phyloP scores from a whole-genome alignment of 2,113 vertebrate species.

The cattle (Bos taurus) region ARS-UCD2.0 NC_037348.1:62302001-62302500 shows the following conservation, averaged over 20 bases:
- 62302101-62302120: background rate
- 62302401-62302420: background rate
- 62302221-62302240: accelerated
- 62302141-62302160: background rate
- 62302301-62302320: background rate
- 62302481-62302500: accelerated
- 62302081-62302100: background rate
- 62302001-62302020: background rate
- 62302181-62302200: background rate
- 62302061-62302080: background rate
- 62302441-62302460: background rate
- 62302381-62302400: background rate
- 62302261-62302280: background rate
- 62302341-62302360: accelerated
- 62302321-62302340: background rate
- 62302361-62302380: background rate
- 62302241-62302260: background rate
- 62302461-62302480: accelerated
- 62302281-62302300: no score
- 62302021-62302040: background rate
- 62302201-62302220: background rate
- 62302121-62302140: background rate
- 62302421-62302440: background rate
- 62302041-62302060: background rate
- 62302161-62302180: background rate